Percentiles rank a stretch among this genome's conserved stretches.
phyloP scores from a whole-genome alignment of 2,113 vertebrate species.

The Oceanodroma tethys region DNA sequence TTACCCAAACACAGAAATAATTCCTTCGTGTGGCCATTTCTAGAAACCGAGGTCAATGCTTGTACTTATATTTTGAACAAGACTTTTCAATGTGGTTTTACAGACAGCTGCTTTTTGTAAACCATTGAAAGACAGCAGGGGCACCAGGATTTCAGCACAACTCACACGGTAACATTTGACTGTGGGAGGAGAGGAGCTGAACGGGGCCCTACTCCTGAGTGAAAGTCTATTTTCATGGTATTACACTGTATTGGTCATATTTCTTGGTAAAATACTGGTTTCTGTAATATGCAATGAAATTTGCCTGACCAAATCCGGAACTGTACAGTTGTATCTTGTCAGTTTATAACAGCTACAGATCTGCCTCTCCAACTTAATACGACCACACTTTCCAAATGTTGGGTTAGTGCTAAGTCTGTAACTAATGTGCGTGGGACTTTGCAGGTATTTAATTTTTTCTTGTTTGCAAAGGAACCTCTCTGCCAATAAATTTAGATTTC shows the following conservation, averaged over 20 bases:
- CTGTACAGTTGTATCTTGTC: not conserved
- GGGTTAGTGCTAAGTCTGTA: not conserved
- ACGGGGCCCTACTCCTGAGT: not conserved
- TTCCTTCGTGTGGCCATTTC: not conserved
- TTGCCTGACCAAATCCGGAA: not conserved
- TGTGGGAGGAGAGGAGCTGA: not conserved
- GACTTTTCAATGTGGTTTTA: not conserved
- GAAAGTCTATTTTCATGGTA: not conserved
- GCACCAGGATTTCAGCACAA: not conserved
- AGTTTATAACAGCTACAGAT: not conserved
- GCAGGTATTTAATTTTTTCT: not conserved
- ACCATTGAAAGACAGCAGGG: not conserved
- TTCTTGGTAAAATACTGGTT: not conserved
- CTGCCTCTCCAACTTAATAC: not conserved
- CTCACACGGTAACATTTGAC: accelerated
- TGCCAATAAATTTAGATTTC: not conserved
- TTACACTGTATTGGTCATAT: not conserved
- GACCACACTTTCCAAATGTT: not conserved
- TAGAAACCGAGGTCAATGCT: not conserved
- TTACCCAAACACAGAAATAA: not conserved
- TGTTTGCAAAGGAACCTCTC: not conserved
- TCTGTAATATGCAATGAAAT: not conserved
- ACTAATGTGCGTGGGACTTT: not conserved
- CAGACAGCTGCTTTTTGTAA: not conserved
- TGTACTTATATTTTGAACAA: slow-evolving; percentile 17